These are phyloP conservation scores for Lysiphlebus fabarum DNA, from an alignment of 1,140 invertebrate species.

Conservation along the genomic window DNA sequence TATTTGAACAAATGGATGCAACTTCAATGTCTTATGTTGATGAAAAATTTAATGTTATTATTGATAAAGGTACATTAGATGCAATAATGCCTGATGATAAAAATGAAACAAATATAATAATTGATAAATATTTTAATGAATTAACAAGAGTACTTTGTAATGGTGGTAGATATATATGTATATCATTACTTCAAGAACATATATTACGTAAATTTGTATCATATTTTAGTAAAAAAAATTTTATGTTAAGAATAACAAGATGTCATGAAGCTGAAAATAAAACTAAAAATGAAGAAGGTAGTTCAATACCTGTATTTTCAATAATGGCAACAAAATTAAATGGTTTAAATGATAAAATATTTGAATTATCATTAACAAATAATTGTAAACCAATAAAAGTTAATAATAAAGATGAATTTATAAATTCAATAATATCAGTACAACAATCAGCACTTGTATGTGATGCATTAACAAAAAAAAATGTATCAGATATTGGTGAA, in stretches of 20 bases:
- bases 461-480: slow-evolving; percentile 63
- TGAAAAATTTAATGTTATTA: slow-evolving; percentile 74
- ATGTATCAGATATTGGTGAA: slow-evolving; percentile 61
- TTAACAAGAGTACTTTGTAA: slow-evolving; percentile 55
- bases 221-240: slow-evolving; percentile 72
- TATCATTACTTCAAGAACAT: slow-evolving; percentile 87
- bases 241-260: slow-evolving; percentile 80
- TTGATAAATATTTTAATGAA: slow-evolving; percentile 72
- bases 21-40: slow-evolving; percentile 74
- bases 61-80: slow-evolving; percentile 96
- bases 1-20: slow-evolving; percentile 85
- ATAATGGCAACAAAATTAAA: slow-evolving; percentile 88
- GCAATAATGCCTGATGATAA: slow-evolving; percentile 80
- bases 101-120: slow-evolving; percentile 60
- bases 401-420: slow-evolving; percentile 59
- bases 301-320: slow-evolving; percentile 83
- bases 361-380: slow-evolving; percentile 69
- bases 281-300: slow-evolving; percentile 62
- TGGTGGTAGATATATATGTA: slow-evolving; percentile 83
- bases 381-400: slow-evolving; percentile 61
- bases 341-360: slow-evolving; percentile 67
- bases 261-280: slow-evolving; percentile 75
- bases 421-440: slow-evolving; percentile 63
- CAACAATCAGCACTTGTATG: slow-evolving; percentile 80
- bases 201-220: slow-evolving; percentile 72